These are phyloP conservation scores for Hipposideros armiger DNA, from an alignment of 2,113 vertebrate species.

Conservation along the genomic window DNA sequence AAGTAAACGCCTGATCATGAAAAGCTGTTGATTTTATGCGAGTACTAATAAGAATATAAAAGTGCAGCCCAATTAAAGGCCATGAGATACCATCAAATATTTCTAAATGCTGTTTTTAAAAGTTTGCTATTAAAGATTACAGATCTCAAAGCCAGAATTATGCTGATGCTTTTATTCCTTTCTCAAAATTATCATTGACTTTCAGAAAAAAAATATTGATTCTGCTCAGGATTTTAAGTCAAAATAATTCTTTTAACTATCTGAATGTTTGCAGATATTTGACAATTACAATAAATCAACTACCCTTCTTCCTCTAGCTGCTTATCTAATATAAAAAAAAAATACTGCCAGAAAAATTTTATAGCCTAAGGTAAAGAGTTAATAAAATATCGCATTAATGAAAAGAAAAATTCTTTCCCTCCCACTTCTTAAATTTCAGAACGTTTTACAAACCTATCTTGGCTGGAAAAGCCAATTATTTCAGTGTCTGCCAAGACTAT, in stretches of 20 bases:
- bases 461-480: slow-evolving; percentile 88
- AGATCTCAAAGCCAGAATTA: slow-evolving; percentile 51
- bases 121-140: slow-evolving; percentile 63
- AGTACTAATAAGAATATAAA: slow-evolving; percentile 72
- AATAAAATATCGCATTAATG: slow-evolving; percentile 72
- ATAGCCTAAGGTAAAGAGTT: slow-evolving; percentile 70
- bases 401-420: slow-evolving; percentile 70
- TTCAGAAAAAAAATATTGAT: slow-evolving; percentile 38
- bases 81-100: slow-evolving; percentile 61
- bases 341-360: slow-evolving; percentile 3
- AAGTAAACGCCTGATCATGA: slow-evolving; percentile 52
- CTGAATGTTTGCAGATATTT: slow-evolving; percentile 50
- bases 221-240: slow-evolving; percentile 50
- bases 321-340: slow-evolving; percentile 64
- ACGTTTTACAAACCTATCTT: slow-evolving; percentile 86
- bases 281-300: slow-evolving; percentile 61
- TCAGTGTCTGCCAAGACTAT: slow-evolving; percentile 84
- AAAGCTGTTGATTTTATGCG: slow-evolving; percentile 73
- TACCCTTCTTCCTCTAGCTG: slow-evolving; percentile 40
- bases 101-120: slow-evolving; percentile 63
- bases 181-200: slow-evolving; percentile 64
- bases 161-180: background rate
- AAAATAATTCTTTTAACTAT: slow-evolving; percentile 58
- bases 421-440: slow-evolving; percentile 72
- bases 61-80: slow-evolving; percentile 58